Conservation (phyloP, 2,888 invertebrate species). For the Caenorhabditis parvicauda region DNA sequence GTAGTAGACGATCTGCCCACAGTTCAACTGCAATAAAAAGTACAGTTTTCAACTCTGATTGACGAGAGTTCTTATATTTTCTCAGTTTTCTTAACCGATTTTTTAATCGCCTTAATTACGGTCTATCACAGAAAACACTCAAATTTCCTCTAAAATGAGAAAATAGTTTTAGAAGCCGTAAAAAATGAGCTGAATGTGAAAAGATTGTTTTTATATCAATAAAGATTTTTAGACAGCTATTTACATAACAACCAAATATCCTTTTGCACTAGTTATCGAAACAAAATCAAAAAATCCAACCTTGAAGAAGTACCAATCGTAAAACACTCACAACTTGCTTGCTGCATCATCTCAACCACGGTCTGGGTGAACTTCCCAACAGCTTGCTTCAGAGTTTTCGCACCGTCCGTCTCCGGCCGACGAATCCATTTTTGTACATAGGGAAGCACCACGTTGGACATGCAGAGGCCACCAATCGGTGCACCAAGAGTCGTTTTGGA, state of each 20-base stretch:
- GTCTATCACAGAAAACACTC: not conserved
- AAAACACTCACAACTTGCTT: conserved; percentile 16
- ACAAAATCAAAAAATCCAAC: too few relatives aligned
- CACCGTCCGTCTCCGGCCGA: conserved; percentile 65
- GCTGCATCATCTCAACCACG: conserved; percentile 34
- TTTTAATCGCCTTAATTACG: too few relatives aligned
- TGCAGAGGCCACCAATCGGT: conserved; percentile 84
- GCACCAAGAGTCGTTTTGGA: conserved; percentile 64
- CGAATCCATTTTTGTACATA: conserved; percentile 90
- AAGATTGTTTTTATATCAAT: too few relatives aligned
- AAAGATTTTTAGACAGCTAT: too few relatives aligned
- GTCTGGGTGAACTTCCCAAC: conserved; percentile 42
- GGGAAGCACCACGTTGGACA: conserved; percentile 85
- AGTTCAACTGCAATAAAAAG: conserved; percentile 21
- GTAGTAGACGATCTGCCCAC: conserved; percentile 35
- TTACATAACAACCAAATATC: too few relatives aligned
- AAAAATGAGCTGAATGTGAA: too few relatives aligned
- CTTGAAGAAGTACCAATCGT: not conserved
- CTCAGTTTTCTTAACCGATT: too few relatives aligned
- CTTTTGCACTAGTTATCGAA: too few relatives aligned
- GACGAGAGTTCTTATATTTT: too few relatives aligned
- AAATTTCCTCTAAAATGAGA: too few relatives aligned
- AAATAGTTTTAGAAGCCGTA: too few relatives aligned
- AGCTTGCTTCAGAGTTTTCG: conserved; percentile 35
- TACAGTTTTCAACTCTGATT: too few relatives aligned